Percentiles rank a stretch among this genome's conserved stretches.
Evolutionary conservation across 2,113 vertebrate species (phyloP).

Genomic region (Machaerirhynchus nigripectus): DNA sequence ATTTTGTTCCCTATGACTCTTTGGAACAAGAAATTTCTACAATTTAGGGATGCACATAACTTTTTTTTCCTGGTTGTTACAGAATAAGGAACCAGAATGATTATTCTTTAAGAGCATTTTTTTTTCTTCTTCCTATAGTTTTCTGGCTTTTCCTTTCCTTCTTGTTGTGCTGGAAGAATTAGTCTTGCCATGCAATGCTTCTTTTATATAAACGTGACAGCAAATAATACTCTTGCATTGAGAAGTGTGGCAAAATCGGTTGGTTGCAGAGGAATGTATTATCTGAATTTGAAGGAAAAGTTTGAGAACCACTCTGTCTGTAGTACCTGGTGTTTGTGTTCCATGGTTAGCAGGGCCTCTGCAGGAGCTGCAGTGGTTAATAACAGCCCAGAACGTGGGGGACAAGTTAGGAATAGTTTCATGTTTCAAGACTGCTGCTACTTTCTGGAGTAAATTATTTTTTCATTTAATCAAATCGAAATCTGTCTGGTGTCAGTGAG

Average conservation of each 20-base stretch:
- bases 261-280: not conserved
- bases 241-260: not conserved
- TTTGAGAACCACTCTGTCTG: not conserved
- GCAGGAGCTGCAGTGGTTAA: not conserved
- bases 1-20: not conserved
- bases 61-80: not conserved
- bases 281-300: not conserved
- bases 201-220: not conserved
- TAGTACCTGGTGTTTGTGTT: not conserved
- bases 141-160: not conserved
- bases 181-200: not conserved
- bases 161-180: not conserved
- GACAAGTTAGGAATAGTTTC: not conserved
- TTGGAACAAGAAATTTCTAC: not conserved
- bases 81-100: not conserved
- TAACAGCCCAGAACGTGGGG: not conserved
- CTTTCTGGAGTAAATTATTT: conserved; percentile 50
- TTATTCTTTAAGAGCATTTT: not conserved
- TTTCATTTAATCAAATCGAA: conserved; percentile 45
- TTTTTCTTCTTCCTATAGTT: not conserved
- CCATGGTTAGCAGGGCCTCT: not conserved
- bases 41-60: not conserved
- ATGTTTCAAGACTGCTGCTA: not conserved
- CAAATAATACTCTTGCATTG: not conserved
- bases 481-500: conserved; percentile 50